A percentile compares a stretch with the other conserved stretches of the same genome.
Evolutionary conservation across 2,888 invertebrate species (phyloP).

Genomic region (Conus canariensis): DNA sequence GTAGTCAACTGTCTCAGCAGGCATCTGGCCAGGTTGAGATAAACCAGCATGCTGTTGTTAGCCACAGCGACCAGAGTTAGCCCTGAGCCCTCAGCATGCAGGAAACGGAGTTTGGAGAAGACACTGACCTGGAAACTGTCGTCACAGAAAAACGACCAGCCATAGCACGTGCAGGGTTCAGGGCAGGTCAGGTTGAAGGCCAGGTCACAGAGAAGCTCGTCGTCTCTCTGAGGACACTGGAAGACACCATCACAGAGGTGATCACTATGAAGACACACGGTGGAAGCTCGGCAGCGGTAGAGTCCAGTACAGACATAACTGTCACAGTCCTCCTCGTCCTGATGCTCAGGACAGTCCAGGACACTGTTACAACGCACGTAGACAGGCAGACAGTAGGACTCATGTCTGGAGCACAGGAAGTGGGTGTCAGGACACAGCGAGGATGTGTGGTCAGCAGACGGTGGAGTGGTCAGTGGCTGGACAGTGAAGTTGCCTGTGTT

Average conservation of each 20-base stretch:
- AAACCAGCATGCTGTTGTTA: background rate
- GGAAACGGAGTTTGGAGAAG: background rate
- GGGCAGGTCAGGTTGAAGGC: background rate
- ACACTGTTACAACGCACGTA: constrained; percentile 34
- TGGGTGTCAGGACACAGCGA: background rate
- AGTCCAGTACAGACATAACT: background rate
- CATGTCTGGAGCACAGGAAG: background rate
- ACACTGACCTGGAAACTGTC: background rate
- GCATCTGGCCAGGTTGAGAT: background rate
- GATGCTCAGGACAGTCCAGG: background rate
- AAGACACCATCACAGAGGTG: constrained; percentile 5
- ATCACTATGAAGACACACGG: background rate
- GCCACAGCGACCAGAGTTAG: background rate
- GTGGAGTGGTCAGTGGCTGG: background rate
- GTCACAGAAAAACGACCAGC: background rate
- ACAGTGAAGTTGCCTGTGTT: background rate
- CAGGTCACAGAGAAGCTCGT: background rate
- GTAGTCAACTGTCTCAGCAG: background rate
- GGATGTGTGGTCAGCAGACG: background rate
- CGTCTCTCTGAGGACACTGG: background rate
- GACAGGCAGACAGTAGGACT: constrained; percentile 29
- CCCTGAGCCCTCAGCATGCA: background rate
- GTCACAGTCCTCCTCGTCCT: background rate
- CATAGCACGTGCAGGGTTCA: constrained; percentile 6
- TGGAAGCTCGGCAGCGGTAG: background rate